Evolutionary conservation across 1,140 invertebrate genomes (phyloP).

Genomic region (Lithobius niger): DNA sequence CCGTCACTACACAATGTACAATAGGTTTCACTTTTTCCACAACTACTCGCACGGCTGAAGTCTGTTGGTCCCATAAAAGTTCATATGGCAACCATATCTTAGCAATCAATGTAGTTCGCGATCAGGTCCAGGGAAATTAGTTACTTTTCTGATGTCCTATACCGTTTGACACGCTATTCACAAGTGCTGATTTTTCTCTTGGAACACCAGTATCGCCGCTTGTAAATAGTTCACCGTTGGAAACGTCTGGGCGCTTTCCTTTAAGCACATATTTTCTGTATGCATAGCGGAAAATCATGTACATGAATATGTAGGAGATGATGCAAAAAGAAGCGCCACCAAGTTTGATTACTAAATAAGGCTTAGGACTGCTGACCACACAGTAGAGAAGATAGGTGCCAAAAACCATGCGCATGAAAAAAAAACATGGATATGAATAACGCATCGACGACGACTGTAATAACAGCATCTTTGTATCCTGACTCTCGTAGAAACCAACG

Average conservation of each 20-base stretch:
- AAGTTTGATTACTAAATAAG: neutral
- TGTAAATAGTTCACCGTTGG: no score
- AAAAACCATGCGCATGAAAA: constrained; percentile 1
- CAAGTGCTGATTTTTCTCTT: no score
- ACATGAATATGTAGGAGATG: constrained; percentile 3
- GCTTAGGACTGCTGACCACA: neutral
- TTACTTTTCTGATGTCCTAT: no score
- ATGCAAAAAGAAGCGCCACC: neutral
- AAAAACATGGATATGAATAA: constrained; percentile 1
- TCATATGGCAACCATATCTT: no score
- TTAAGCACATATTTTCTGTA: constrained; percentile 1
- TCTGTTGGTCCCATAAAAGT: no score
- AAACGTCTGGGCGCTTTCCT: neutral
- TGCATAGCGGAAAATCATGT: neutral
- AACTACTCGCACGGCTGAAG: no score
- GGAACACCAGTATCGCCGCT: no score
- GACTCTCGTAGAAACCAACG: constrained; percentile 3
- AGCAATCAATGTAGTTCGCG: no score
- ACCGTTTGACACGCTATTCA: no score
- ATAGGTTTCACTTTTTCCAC: no score
- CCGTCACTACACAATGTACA: no score
- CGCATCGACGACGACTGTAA: neutral
- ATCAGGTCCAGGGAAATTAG: no score
- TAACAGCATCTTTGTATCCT: neutral
- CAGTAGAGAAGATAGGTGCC: neutral